Evolutionary conservation across 2,113 vertebrate species (phyloP).

Genomic region (Syrrhaptes paradoxus): DNA sequence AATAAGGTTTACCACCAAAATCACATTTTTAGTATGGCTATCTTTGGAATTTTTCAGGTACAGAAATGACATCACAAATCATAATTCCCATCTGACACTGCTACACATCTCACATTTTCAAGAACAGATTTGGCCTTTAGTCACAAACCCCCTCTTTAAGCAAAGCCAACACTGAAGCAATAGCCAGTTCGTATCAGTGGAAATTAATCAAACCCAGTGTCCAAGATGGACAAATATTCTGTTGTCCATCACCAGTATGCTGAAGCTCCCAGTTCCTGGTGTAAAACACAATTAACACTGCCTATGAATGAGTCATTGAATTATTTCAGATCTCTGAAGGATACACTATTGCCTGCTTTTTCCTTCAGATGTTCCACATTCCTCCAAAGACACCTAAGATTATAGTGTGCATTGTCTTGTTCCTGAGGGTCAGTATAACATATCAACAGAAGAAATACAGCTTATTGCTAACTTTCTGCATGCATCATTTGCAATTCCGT

Average conservation of each 20-base stretch:
- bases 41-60: neutral
- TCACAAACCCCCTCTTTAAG: neutral
- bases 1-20: neutral
- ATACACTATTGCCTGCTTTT: neutral
- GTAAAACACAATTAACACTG: neutral
- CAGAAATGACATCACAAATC: neutral
- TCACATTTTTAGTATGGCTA: neutral
- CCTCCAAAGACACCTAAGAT: neutral
- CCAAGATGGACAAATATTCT: neutral
- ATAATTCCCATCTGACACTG: neutral
- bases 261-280: neutral
- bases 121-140: neutral
- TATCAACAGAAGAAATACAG: neutral
- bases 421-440: neutral
- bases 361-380: neutral
- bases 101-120: neutral
- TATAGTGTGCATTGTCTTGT: neutral
- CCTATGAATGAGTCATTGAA: neutral
- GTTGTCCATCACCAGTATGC: neutral
- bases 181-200: accelerated
- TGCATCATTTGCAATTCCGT: neutral
- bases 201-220: neutral
- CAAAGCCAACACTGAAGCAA: neutral
- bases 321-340: neutral
- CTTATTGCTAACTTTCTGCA: neutral